These are phyloP conservation scores for Phocoena sinus DNA, from an alignment of 2,113 vertebrate species.

Conservation along the genomic window DNA sequence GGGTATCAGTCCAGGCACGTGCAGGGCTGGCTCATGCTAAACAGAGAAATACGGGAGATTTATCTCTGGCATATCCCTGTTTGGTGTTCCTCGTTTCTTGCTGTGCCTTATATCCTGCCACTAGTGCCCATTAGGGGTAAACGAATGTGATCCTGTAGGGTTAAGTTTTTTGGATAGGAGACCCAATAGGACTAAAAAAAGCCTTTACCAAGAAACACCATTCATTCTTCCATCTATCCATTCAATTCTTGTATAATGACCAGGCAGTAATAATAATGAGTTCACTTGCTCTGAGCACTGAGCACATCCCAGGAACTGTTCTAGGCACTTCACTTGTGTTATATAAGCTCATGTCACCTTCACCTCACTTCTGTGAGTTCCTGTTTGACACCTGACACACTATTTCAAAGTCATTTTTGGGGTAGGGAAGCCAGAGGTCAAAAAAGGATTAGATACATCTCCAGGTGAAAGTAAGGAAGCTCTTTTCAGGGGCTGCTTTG, in stretches of 20 bases:
- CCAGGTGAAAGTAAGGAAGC: not conserved
- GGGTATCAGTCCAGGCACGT: conserved; percentile 49
- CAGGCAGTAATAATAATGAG: not conserved
- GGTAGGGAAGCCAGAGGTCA: not conserved
- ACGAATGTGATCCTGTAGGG: not conserved
- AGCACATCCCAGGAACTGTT: not conserved
- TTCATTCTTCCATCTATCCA: not conserved
- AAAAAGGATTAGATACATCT: not conserved
- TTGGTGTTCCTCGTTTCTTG: not conserved
- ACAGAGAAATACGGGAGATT: not conserved
- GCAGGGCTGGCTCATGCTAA: conserved; percentile 27
- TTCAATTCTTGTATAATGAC: not conserved
- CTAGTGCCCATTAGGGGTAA: not conserved
- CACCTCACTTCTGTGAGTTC: not conserved
- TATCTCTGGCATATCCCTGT: conserved; percentile 33
- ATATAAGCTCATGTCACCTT: not conserved
- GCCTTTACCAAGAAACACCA: not conserved
- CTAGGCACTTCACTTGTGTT: not conserved
- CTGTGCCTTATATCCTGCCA: not conserved
- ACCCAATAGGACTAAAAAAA: not conserved
- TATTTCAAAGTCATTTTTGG: not conserved
- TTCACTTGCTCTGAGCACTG: not conserved
- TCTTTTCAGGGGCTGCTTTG: not conserved
- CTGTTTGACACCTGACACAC: not conserved
- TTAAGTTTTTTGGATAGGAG: not conserved